Evolutionary conservation across 2,113 vertebrate genomes (phyloP).

Genomic region (Caracal caracal): DNA sequence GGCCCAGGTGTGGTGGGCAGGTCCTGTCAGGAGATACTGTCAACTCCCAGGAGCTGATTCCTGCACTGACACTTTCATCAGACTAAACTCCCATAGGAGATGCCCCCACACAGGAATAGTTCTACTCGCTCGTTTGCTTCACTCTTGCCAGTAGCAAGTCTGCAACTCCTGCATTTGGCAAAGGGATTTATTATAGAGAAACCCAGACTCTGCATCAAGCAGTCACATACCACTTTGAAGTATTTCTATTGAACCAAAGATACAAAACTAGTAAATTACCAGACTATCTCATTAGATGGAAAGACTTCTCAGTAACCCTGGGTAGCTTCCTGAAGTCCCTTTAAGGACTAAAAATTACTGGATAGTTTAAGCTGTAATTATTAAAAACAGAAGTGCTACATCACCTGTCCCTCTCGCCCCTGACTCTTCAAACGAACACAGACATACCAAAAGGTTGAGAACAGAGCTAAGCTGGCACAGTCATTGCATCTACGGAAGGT

Average conservation of each 20-base stretch:
- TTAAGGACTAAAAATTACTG: slow-evolving; percentile 41
- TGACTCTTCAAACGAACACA: slow-evolving; percentile 42
- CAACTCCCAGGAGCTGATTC: not conserved
- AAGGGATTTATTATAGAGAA: slow-evolving; percentile 78
- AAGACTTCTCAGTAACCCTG: slow-evolving; percentile 53
- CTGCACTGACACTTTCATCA: slow-evolving; percentile 32
- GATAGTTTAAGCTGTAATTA: slow-evolving; percentile 46
- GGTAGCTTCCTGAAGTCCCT: slow-evolving; percentile 59
- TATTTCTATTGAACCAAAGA: slow-evolving; percentile 35
- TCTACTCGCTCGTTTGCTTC: slow-evolving; percentile 74
- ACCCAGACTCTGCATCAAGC: slow-evolving; percentile 72
- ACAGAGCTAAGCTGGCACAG: slow-evolving; percentile 1
- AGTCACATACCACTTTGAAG: slow-evolving; percentile 33
- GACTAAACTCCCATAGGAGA: slow-evolving; percentile 45
- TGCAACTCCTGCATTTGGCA: slow-evolving; percentile 76
- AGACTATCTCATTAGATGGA: slow-evolving; percentile 54
- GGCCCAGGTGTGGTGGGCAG: not conserved
- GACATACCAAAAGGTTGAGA: not conserved
- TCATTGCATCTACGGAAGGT: not conserved
- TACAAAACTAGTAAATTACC: slow-evolving; percentile 70
- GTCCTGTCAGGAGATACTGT: not conserved
- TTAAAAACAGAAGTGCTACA: slow-evolving; percentile 67
- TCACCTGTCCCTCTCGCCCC: slow-evolving; percentile 25
- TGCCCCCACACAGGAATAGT: not conserved
- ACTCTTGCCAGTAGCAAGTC: slow-evolving; percentile 72